Conservation (phyloP, 2,113 vertebrate species). For the Aptenodytes patagonicus region DNA sequence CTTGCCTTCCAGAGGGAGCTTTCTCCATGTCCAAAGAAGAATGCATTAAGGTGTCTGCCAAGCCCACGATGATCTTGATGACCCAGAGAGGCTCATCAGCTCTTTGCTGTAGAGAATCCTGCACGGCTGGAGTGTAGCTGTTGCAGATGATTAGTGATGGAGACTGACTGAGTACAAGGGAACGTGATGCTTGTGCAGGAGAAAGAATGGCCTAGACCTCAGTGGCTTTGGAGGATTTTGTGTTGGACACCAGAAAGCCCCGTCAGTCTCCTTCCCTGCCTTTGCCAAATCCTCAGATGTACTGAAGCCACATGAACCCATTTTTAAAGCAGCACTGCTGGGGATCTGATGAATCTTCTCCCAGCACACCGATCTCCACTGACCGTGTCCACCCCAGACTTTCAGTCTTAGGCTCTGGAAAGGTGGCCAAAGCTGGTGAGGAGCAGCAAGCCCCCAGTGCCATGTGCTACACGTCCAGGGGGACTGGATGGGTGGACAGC, state of each 20-base stretch:
- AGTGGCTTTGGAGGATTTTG: background rate
- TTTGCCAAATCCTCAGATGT: no score
- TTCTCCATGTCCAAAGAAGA: background rate
- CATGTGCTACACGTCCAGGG: background rate
- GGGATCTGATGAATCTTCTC: background rate
- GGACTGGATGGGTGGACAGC: background rate
- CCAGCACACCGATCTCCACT: fast-evolving
- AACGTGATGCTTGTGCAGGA: no score
- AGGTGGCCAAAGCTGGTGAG: background rate
- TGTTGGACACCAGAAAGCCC: background rate
- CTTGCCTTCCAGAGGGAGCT: background rate
- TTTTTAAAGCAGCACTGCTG: background rate
- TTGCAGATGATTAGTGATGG: background rate
- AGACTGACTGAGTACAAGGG: no score
- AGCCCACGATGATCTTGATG: background rate
- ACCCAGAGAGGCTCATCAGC: background rate
- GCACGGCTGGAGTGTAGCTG: background rate
- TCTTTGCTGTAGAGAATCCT: background rate
- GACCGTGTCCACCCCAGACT: fast-evolving
- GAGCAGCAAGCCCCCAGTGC: no score
- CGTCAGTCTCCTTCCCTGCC: background rate
- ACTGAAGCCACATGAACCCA: background rate
- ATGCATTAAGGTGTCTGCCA: fast-evolving
- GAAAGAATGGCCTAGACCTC: background rate
- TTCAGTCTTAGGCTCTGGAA: background rate